Evolutionary conservation across 2,113 vertebrate genomes (phyloP).

Genomic region (Passer montanus): DNA sequence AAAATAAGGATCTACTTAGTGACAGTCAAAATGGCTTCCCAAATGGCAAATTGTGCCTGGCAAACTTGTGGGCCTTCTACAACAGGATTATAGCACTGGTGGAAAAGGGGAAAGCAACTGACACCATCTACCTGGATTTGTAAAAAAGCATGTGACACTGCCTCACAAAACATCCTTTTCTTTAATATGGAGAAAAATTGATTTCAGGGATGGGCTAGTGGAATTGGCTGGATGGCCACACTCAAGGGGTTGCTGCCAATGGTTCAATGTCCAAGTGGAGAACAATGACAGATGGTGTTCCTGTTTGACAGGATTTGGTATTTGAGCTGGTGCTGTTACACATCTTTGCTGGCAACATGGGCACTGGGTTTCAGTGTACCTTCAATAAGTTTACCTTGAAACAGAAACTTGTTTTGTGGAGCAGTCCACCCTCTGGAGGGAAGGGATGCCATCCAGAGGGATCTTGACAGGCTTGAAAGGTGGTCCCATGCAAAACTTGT

Average conservation of each 20-base stretch:
- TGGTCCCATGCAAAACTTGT: background rate
- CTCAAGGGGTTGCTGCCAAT: rapidly evolving
- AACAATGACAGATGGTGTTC: background rate
- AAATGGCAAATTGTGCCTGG: background rate
- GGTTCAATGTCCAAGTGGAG: rapidly evolving
- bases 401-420: background rate
- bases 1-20: background rate
- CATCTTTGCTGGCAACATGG: background rate
- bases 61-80: background rate
- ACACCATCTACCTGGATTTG: background rate
- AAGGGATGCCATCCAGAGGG: background rate
- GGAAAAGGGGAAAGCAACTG: background rate
- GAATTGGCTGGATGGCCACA: background rate
- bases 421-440: rapidly evolving
- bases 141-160: background rate
- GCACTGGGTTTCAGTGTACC: background rate
- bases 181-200: background rate
- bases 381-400: background rate
- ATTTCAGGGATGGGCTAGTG: background rate
- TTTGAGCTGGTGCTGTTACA: background rate
- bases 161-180: background rate
- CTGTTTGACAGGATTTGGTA: background rate
- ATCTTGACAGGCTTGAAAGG: background rate
- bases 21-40: background rate
- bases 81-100: too few relatives aligned